These are phyloP conservation scores for Ladona fulva DNA, from an alignment of 1,140 invertebrate species.

Conservation along the genomic window DNA sequence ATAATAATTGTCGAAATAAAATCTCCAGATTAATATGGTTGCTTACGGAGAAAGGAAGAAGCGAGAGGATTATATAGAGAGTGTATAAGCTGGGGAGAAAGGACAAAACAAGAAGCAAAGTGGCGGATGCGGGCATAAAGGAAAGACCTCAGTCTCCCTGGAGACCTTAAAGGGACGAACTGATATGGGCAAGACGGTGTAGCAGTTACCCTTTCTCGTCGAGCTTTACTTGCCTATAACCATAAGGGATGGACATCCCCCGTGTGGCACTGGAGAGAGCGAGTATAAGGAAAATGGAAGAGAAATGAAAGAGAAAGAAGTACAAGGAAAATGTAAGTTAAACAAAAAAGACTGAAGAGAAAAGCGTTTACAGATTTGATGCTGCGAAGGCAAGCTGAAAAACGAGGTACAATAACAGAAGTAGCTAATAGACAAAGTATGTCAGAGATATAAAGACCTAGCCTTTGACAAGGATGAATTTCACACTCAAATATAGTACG, in stretches of 20 bases:
- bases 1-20: too few relatives aligned
- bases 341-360: too few relatives aligned
- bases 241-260: conserved; percentile 13
- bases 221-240: conserved; percentile 13
- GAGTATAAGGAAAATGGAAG: background rate
- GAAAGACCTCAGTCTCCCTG: background rate
- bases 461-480: too few relatives aligned
- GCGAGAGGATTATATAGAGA: background rate
- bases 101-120: background rate
- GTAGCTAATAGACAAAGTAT: too few relatives aligned
- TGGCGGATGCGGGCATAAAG: background rate
- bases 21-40: too few relatives aligned
- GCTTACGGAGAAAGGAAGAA: background rate
- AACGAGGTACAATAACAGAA: too few relatives aligned
- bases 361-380: too few relatives aligned
- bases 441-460: too few relatives aligned
- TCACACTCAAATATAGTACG: too few relatives aligned
- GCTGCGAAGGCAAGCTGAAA: too few relatives aligned
- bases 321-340: too few relatives aligned
- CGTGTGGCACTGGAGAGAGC: background rate
- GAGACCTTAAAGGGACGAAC: background rate
- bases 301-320: too few relatives aligned
- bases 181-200: background rate
- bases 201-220: background rate
- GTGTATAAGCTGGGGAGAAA: background rate